These are phyloP conservation scores for Drosophila ohnishii DNA, from an alignment of 1,140 invertebrate genomes.

Conservation along the genomic window DNA sequence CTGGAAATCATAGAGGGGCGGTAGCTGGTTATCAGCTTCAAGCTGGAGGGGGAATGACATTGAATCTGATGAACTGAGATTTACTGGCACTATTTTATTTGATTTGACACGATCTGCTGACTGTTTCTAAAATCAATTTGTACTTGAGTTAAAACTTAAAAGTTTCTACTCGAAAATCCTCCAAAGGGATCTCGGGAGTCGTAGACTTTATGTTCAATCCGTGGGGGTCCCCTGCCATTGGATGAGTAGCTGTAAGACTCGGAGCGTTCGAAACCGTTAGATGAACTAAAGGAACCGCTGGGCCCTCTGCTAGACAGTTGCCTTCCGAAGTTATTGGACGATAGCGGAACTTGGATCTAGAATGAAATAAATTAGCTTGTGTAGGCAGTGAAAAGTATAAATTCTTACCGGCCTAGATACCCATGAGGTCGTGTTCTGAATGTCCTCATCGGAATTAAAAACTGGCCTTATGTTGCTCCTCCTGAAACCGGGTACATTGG, in stretches of 20 bases:
- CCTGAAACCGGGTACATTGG: not conserved
- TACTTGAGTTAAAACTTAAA: slow-evolving; percentile 46
- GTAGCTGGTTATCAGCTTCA: not conserved
- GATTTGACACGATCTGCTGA: not conserved
- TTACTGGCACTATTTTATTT: slow-evolving; percentile 1
- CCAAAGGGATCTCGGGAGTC: slow-evolving; percentile 54
- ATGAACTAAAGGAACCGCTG: not conserved
- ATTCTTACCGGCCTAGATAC: slow-evolving; percentile 1
- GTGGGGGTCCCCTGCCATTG: slow-evolving; percentile 54
- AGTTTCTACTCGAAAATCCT: slow-evolving; percentile 19
- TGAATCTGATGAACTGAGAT: not conserved
- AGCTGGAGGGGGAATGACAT: not conserved
- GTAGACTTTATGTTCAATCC: slow-evolving; percentile 41
- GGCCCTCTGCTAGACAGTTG: not conserved
- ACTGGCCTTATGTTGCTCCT: not conserved
- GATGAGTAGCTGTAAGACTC: slow-evolving; percentile 60
- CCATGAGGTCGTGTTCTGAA: not conserved
- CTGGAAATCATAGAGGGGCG: slow-evolving; percentile 3
- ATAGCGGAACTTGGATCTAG: not conserved
- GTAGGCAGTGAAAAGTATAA: not conserved
- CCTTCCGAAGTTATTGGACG: not conserved
- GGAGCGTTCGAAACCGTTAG: slow-evolving; percentile 48
- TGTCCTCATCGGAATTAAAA: not conserved
- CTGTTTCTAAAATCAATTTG: not conserved
- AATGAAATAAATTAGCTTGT: not conserved